Percentiles rank a stretch among this genome's conserved stretches.
phyloP scores from a whole-genome alignment of 2,797 vertebrate species.

The Buphagus erythrorhynchus region DNA sequence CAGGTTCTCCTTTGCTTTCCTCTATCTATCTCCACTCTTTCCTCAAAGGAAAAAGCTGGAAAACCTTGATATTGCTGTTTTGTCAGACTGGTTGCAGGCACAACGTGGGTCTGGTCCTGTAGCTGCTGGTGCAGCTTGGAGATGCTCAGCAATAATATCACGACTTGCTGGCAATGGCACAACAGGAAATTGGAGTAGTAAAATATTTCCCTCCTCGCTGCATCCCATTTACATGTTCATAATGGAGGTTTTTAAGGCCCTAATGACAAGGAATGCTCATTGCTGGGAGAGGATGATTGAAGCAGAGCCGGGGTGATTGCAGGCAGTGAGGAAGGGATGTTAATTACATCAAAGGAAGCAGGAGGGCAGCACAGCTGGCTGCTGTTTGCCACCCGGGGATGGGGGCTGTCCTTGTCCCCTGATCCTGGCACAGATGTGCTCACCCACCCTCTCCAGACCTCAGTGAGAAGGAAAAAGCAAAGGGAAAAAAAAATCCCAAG shows the following conservation, averaged over 20 bases:
- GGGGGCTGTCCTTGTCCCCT: not conserved
- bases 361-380: constrained; percentile 27
- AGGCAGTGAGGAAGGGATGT: constrained; percentile 61
- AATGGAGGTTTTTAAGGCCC: constrained; percentile 77
- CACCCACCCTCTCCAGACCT: not conserved
- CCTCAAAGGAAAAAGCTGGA: constrained; percentile 11
- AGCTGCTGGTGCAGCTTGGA: not conserved
- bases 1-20: not conserved
- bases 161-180: constrained; percentile 63
- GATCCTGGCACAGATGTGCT: not conserved
- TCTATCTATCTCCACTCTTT: not conserved
- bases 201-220: constrained; percentile 78
- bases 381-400: not conserved
- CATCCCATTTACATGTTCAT: constrained; percentile 79
- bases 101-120: not conserved
- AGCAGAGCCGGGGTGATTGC: constrained; percentile 61
- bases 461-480: not conserved
- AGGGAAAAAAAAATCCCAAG: not conserved
- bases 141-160: constrained; percentile 54
- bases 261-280: constrained; percentile 79
- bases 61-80: not conserved
- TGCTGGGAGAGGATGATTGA: constrained; percentile 75
- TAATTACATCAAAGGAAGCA: constrained; percentile 71
- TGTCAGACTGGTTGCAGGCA: constrained; percentile 19
- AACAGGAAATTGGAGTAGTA: constrained; percentile 78